phyloP scores from a whole-genome alignment of 2,888 invertebrate species.

The Ernsta delagoae region DNA sequence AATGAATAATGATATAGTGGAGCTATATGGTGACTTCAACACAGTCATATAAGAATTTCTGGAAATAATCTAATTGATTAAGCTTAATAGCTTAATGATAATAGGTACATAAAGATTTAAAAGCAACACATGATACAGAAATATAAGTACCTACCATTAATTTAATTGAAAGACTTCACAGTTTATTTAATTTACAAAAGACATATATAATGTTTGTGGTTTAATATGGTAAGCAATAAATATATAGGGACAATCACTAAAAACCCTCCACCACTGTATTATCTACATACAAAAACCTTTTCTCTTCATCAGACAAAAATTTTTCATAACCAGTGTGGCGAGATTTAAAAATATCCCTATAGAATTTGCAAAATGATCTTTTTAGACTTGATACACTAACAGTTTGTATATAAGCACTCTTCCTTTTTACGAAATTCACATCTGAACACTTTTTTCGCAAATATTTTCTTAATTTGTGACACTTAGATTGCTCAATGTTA shows the following conservation, averaged over 20 bases:
- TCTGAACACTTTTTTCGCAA: constrained; percentile 56
- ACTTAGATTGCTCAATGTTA: constrained; percentile 49
- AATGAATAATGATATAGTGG: background rate
- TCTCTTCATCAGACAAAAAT: constrained; percentile 89
- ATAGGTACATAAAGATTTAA: background rate
- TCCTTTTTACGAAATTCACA: constrained; percentile 54
- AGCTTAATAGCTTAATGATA: background rate
- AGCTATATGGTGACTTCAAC: no score
- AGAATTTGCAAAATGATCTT: constrained; percentile 71
- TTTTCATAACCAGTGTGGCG: constrained; percentile 85
- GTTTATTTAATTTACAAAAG: no score
- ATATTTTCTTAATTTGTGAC: constrained; percentile 62
- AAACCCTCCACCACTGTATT: constrained; percentile 68
- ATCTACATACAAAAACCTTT: constrained; percentile 79
- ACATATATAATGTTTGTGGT: no score
- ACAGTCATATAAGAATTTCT: no score
- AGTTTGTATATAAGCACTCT: constrained; percentile 64
- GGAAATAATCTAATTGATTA: no score
- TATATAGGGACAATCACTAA: constrained; percentile 43
- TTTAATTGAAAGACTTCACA: background rate
- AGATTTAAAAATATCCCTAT: constrained; percentile 63
- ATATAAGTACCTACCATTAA: background rate
- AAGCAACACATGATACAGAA: background rate
- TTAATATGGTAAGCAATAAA: no score
- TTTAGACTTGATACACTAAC: constrained; percentile 67